Base-by-base conservation (phyloP, 2,113 vertebrate genomes). In the Phaethornis superciliosus region DNA sequence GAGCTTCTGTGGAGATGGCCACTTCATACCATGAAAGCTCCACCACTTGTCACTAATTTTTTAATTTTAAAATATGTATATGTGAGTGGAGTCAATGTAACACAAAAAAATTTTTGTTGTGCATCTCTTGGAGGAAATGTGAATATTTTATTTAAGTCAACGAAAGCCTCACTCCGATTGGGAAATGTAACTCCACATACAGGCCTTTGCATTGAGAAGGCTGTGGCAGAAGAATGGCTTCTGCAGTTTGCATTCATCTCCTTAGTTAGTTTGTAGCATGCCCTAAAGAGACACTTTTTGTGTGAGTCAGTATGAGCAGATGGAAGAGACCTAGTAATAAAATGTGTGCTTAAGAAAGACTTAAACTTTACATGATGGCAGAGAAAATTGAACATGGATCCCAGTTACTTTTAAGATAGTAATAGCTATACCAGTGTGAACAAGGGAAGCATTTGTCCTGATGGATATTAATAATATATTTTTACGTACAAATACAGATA, bases 311-410 rank as follows among this genome's bases (percentile, higher is more conserved):
- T 91, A 46, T 55, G 37, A 96, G 58, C 93, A 96, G 91, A 96
- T 82, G 94, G 95, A 96, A 95, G 71, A 89, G 67, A 89, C 42
- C 32, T 87, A 63, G 89, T 91, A 94, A 95, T 87, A 95, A 96
- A 95, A 85, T 92, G 75, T 10, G n/a, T 95, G 59, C 59, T 95
- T 96, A 96, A 96, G 90, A 80, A 82, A 80, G 67, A 30, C 42
- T 59, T 88, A 95, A 92, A 87, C 59, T 88, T 77, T 88, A 80
- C 55, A 44, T 4, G 3, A 76, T 77, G 51, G 42, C 42, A 62
- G 63, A 94, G 52, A 40, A 94, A 84, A 80, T 54, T 81, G 62
- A 76, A 78, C 46, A 42, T 9, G 37, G 28, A 35, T 85, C 33
- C 40, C 47, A 47, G 16, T 37, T 72, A 89, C 67, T 93, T 65